A percentile compares a stretch with the other conserved stretches of the same genome.
Conservation (phyloP, 2,888 invertebrate genomes). For the Agelastica alni region DNA sequence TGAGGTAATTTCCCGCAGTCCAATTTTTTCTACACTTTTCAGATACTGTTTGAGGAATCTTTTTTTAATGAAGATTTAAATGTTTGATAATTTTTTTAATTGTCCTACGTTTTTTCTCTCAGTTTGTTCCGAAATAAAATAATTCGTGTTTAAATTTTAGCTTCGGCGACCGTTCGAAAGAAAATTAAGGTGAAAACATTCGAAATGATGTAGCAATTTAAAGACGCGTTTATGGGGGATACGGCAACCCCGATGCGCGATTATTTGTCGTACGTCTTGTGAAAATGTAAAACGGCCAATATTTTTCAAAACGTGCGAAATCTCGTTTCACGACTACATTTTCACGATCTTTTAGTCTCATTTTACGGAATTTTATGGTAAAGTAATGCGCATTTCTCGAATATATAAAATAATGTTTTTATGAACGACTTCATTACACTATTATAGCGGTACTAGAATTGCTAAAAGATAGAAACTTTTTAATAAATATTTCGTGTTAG, state of each 20-base stretch:
- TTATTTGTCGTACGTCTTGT: slow-evolving; percentile 39
- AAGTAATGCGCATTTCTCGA: slow-evolving; percentile 12
- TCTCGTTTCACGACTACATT: slow-evolving; percentile 30
- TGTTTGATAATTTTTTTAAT: too few relatives aligned
- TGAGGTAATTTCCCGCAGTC: too few relatives aligned
- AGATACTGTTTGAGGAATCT: too few relatives aligned
- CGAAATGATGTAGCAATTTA: slow-evolving; percentile 29
- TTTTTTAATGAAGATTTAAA: too few relatives aligned
- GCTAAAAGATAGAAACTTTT: too few relatives aligned
- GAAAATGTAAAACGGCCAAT: slow-evolving; percentile 35
- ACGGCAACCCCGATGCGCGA: slow-evolving; percentile 37
- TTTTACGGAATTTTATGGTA: slow-evolving; percentile 23
- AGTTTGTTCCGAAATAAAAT: too few relatives aligned
- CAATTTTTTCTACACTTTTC: too few relatives aligned
- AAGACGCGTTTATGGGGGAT: slow-evolving; percentile 33
- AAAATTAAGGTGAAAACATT: slow-evolving; percentile 22
- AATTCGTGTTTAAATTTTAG: slow-evolving; percentile 2
- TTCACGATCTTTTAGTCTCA: slow-evolving; percentile 21
- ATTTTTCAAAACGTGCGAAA: slow-evolving; percentile 36
- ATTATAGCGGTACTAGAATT: too few relatives aligned
- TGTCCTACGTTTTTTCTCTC: too few relatives aligned
- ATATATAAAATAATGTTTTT: slow-evolving; percentile 26
- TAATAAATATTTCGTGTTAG: too few relatives aligned
- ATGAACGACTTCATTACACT: too few relatives aligned
- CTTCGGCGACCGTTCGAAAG: background rate